Evolutionary conservation across 2,797 vertebrate genomes (phyloP).

Genomic region (Sebastes diploproa): DNA sequence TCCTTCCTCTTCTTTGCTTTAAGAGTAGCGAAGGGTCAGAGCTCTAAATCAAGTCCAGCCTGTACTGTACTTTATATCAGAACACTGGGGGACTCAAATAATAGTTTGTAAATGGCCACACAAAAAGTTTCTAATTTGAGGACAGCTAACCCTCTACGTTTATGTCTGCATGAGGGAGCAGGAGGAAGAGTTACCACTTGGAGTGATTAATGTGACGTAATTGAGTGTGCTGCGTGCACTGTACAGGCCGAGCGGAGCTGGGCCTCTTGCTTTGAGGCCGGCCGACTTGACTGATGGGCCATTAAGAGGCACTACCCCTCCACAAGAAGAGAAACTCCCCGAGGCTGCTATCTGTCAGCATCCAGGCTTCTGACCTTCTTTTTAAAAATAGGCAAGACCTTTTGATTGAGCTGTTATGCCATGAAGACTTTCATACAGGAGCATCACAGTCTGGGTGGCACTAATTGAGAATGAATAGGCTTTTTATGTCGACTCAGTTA

Average conservation of each 20-base stretch:
- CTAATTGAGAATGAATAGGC: constrained; percentile 35
- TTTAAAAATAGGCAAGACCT: constrained; percentile 68
- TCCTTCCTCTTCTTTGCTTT: not conserved
- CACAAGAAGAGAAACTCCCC: constrained; percentile 54
- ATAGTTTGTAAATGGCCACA: constrained; percentile 21
- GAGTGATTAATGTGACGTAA: constrained; percentile 74
- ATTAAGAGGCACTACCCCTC: constrained; percentile 55
- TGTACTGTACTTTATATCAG: not conserved
- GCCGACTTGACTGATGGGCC: constrained; percentile 64
- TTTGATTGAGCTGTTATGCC: constrained; percentile 63
- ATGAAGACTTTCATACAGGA: constrained; percentile 29
- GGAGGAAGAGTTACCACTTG: constrained; percentile 51
- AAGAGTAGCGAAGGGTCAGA: not conserved
- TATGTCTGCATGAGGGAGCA: constrained; percentile 49
- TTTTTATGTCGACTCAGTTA: not conserved
- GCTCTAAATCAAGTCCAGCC: not conserved
- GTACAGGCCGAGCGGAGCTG: constrained; percentile 28
- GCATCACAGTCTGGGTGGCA: constrained; percentile 30
- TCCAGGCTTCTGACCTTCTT: constrained; percentile 71
- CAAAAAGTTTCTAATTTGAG: constrained; percentile 33
- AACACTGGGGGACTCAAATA: not conserved
- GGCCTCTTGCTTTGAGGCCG: constrained; percentile 58
- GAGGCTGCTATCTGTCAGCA: constrained; percentile 57
- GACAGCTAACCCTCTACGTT: constrained; percentile 2
- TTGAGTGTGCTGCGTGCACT: constrained; percentile 53